These are phyloP conservation scores for Aix galericulata DNA, from an alignment of 2,113 vertebrate species.

Conservation along the genomic window DNA sequence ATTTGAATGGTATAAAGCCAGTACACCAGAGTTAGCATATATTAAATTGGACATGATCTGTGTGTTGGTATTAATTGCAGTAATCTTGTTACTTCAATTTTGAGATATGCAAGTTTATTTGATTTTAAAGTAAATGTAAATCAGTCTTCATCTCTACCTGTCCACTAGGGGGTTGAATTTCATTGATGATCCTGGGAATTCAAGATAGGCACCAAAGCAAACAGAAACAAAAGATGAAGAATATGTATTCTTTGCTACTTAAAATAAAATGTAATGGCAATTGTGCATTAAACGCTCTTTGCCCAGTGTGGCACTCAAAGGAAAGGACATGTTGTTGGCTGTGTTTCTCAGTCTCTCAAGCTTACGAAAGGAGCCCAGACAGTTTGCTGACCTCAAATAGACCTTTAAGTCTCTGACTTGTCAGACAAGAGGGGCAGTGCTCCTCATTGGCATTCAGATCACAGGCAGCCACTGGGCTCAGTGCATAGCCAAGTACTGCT, in stretches of 20 bases:
- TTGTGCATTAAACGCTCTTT: not conserved
- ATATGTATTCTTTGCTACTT: not conserved
- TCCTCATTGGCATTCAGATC: conserved; percentile 83
- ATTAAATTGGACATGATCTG: not conserved
- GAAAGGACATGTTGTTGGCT: conserved; percentile 52
- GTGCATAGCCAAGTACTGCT: conserved; percentile 73
- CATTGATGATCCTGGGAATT: not conserved
- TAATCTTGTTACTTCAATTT: not conserved
- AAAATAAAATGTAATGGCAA: not conserved
- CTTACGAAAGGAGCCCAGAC: conserved; percentile 73
- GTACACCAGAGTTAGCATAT: not conserved
- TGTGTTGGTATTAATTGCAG: not conserved
- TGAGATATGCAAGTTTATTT: not conserved
- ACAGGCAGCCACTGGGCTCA: conserved; percentile 71
- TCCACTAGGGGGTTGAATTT: not conserved
- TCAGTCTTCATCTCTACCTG: not conserved
- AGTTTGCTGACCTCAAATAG: conserved; percentile 78
- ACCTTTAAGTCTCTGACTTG: conserved; percentile 78
- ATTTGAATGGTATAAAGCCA: not conserved
- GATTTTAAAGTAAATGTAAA: not conserved
- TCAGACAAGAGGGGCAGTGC: conserved; percentile 63
- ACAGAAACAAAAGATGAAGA: not conserved
- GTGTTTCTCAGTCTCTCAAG: conserved; percentile 63
- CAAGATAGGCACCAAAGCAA: not conserved
- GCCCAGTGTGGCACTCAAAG: conserved; percentile 20